Conservation (phyloP, 1,140 invertebrate species). For the Trinorchestia longiramus region DNA sequence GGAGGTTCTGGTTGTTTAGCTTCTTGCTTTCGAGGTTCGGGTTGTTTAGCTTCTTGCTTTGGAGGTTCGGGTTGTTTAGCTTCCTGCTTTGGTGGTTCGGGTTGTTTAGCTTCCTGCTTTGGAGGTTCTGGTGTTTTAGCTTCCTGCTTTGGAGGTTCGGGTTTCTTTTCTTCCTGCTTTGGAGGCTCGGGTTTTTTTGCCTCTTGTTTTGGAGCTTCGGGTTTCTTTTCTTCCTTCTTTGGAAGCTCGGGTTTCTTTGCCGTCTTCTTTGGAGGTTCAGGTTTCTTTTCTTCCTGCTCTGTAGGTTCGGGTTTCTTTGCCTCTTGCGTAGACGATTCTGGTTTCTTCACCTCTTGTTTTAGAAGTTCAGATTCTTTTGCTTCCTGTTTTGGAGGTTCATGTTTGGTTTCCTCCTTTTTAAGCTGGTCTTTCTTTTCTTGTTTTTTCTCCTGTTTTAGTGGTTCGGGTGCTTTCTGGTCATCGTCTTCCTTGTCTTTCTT, state of each 20-base stretch:
- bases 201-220: not conserved
- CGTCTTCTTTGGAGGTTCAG: not conserved
- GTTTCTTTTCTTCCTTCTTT: conserved; percentile 25
- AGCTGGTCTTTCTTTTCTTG: not conserved
- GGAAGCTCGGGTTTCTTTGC: conserved; percentile 11
- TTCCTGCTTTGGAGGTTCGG: conserved; percentile 6
- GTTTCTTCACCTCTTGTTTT: conserved; percentile 13
- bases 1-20: not conserved
- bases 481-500: not conserved
- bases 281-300: conserved; percentile 14
- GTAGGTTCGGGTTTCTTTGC: conserved; percentile 23
- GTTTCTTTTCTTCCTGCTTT: conserved; percentile 36
- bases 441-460: conserved; percentile 4
- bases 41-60: not conserved
- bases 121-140: conserved; percentile 1
- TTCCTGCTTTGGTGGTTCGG: not conserved
- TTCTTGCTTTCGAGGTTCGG: conserved; percentile 34
- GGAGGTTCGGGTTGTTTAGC: not conserved
- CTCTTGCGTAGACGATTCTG: not conserved
- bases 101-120: conserved; percentile 21
- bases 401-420: not conserved
- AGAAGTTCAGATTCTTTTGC: not conserved
- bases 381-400: not conserved
- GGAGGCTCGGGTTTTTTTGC: conserved; percentile 1
- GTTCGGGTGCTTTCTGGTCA: not conserved